Percentiles rank a stretch among this genome's conserved stretches.
phyloP scores from a whole-genome alignment of 2,888 invertebrate genomes.

The Yponomeuta evonymella region DNA sequence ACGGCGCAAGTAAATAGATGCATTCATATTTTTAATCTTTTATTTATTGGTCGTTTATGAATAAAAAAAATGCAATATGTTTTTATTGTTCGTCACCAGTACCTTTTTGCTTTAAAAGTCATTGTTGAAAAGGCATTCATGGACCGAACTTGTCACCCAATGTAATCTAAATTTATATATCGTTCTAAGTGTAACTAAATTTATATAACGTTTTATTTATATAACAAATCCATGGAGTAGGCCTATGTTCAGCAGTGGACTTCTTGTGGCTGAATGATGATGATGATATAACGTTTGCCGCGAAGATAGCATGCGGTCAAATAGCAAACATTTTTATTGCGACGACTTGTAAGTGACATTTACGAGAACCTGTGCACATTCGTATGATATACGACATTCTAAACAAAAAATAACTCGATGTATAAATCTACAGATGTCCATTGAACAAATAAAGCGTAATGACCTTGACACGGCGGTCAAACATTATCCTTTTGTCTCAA shows the following conservation, averaged over 20 bases:
- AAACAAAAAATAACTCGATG: constrained; percentile 18
- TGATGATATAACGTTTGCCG: background rate
- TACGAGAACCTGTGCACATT: background rate
- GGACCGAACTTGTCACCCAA: background rate
- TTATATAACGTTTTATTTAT: no score
- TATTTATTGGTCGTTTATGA: background rate
- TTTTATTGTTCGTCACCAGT: background rate
- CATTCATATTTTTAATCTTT: background rate
- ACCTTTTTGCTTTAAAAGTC: background rate
- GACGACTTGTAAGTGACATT: constrained; percentile 1
- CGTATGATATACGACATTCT: constrained; percentile 5
- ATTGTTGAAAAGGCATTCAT: background rate
- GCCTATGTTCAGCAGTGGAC: no score
- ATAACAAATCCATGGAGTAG: no score
- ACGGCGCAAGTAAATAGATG: background rate
- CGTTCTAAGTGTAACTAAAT: no score
- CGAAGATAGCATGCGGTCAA: background rate
- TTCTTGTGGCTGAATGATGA: no score
- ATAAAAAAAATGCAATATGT: background rate
- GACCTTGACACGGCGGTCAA: constrained; percentile 64
- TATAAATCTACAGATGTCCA: constrained; percentile 55
- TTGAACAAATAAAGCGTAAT: constrained; percentile 51
- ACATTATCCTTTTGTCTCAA: constrained; percentile 75
- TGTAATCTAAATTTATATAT: background rate
- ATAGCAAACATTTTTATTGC: background rate